These are phyloP conservation scores for Clarias laeviceps DNA, from an alignment of 2,797 vertebrate genomes.

Conservation along the genomic window DNA sequence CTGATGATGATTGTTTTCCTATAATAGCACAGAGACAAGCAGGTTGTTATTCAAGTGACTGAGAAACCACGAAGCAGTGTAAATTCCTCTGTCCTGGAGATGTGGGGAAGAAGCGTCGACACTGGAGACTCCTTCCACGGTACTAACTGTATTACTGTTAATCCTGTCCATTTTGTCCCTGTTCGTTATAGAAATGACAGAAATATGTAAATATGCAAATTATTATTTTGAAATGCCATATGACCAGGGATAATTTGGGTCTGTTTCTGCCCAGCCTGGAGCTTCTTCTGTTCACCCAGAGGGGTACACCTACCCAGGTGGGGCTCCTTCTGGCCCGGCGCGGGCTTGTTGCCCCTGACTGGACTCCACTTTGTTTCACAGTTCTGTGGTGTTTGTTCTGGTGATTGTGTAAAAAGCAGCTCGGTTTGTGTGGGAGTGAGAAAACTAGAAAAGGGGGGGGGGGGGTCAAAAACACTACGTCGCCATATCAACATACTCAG, in stretches of 20 bases:
- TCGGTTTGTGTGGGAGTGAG: slow-evolving; percentile 59
- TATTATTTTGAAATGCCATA: not conserved
- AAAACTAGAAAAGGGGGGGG: slow-evolving; percentile 52
- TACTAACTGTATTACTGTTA: not conserved
- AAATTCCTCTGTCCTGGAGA: no score
- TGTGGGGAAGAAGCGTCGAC: not conserved
- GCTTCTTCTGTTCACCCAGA: not conserved
- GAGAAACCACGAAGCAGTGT: no score
- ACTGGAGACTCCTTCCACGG: not conserved
- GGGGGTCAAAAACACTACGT: slow-evolving; percentile 74
- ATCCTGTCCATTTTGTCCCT: not conserved
- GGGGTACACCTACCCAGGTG: not conserved
- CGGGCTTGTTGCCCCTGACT: not conserved
- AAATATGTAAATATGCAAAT: not conserved
- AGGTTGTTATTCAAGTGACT: not conserved
- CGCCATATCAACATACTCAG: slow-evolving; percentile 86
- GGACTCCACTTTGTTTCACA: not conserved
- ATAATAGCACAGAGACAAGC: not conserved
- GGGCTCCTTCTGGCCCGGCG: not conserved
- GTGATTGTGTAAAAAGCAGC: slow-evolving; percentile 36
- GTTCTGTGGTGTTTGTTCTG: slow-evolving; percentile 33
- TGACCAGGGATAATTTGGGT: not conserved
- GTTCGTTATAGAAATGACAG: not conserved
- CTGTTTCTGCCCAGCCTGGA: not conserved
- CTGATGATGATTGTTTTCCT: no score